phyloP scores from a whole-genome alignment of 1,140 invertebrate genomes.

The Ostrea denselamellosa region DNA sequence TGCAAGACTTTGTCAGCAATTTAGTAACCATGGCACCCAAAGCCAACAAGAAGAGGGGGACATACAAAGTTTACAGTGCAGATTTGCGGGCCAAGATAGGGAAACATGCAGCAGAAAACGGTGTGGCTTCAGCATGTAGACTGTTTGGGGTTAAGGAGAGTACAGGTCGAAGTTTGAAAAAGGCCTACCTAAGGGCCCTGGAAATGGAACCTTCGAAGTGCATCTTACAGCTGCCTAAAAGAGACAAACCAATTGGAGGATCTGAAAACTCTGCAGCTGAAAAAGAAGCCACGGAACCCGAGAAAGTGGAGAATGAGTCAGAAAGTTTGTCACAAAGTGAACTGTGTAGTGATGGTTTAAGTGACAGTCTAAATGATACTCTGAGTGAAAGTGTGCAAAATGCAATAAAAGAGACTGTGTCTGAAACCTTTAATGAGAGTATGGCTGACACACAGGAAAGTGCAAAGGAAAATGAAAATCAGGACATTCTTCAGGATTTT shows the following conservation, averaged over 20 bases:
- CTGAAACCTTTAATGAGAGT: not conserved
- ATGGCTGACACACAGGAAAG: not conserved
- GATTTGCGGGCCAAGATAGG: constrained; percentile 36
- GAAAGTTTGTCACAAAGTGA: not conserved
- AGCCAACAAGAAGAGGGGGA: constrained; percentile 32
- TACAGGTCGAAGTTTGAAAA: constrained; percentile 26
- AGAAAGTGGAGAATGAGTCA: not conserved
- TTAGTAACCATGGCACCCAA: not conserved
- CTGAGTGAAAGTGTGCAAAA: not conserved
- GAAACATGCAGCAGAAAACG: constrained; percentile 26
- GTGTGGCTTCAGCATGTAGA: constrained; percentile 2
- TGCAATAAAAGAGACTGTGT: not conserved
- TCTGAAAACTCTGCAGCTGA: not conserved
- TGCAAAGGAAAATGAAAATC: not conserved
- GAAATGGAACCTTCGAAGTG: constrained; percentile 18
- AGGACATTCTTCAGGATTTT: constrained; percentile 25
- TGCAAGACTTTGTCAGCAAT: constrained; percentile 37
- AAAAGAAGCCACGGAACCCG: not conserved
- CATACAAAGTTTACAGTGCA: constrained; percentile 30
- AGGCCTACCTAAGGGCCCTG: constrained; percentile 13
- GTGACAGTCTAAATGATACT: constrained; percentile 1
- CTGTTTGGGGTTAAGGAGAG: constrained; percentile 6
- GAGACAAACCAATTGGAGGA: constrained; percentile 15
- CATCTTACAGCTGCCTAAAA: not conserved
- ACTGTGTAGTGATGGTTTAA: not conserved